Percentiles rank a stretch among this genome's conserved stretches.
Evolutionary conservation across 1,140 invertebrate genomes (phyloP).

Genomic region (Hormaphis cornu): DNA sequence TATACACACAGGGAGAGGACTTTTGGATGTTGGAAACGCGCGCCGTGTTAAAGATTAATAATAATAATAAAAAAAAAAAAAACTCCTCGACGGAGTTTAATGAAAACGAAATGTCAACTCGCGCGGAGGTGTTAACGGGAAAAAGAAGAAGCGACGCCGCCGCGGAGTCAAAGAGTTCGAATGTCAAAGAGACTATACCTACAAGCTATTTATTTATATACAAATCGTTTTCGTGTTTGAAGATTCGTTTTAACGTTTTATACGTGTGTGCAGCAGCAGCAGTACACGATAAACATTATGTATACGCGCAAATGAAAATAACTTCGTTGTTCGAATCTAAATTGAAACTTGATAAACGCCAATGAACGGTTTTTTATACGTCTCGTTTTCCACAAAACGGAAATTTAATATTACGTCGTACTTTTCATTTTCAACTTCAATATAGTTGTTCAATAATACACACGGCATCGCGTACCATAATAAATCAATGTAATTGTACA

Average conservation of each 20-base stretch:
- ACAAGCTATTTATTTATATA: too few relatives aligned
- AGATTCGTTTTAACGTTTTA: conserved; percentile 31
- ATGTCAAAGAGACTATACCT: conserved; percentile 31
- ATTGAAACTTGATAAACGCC: conserved; percentile 7
- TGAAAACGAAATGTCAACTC: conserved; percentile 31
- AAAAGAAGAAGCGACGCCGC: conserved; percentile 4
- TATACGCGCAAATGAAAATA: conserved; percentile 31
- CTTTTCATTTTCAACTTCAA: too few relatives aligned
- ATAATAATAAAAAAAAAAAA: conserved; percentile 28
- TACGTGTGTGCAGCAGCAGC: background rate
- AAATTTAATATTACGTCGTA: conserved; percentile 12
- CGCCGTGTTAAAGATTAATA: conserved; percentile 31
- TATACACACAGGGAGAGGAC: conserved; percentile 18
- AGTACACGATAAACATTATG: conserved; percentile 7
- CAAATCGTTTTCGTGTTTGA: conserved; percentile 23
- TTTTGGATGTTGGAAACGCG: background rate
- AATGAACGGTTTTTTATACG: background rate
- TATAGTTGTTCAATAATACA: too few relatives aligned
- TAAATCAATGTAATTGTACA: too few relatives aligned
- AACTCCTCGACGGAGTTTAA: conserved; percentile 29
- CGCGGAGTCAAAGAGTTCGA: conserved; percentile 24
- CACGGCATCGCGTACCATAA: too few relatives aligned
- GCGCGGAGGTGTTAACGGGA: conserved; percentile 24
- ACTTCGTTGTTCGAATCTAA: conserved; percentile 11
- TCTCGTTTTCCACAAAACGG: background rate